Base-by-base conservation (phyloP, 2,888 invertebrate species). In the Charanyca ferruginea region DNA sequence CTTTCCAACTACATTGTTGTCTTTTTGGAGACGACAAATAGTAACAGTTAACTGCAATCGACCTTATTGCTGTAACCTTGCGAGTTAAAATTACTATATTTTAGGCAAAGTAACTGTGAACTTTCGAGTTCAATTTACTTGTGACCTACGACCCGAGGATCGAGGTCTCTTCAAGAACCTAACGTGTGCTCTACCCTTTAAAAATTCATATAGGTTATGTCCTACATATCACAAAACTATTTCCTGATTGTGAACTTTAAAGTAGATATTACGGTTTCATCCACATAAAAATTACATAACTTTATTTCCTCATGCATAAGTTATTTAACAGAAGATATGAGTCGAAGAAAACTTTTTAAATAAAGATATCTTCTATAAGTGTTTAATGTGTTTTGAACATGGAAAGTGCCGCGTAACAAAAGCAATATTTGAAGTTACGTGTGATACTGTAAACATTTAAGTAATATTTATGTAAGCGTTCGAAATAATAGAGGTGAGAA, bases 31-130 rank as follows among this genome's bases (percentile, higher is more conserved):
- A 62, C 59, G 45, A 63, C 20, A 67, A 74, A 59, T 42, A 55
- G 60, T 49, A 66, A 68, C 68, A 62, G 55, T 51, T 51, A 72
- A 81, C 71, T 83, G 79, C 75, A 79, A 80, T 78, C 75, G 86
- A 80, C 86, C 87, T 88, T 83, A 83, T 77, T 73, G 57, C 38
- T 54, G 62, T 72, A 83, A 86, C 88, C 89, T 88, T 87, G 85
- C 73, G 66, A 54, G 73, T 72, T 78, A 80, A 83, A 84, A 79
- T 80, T 75, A 64, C 76, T 79, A 78, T 73, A 82, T 78, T 83
- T 83, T 79, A 71, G 72, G 62, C 68, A 73, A 71, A 74, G 77
- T 77, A 77, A 74, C 76, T 70, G 73, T 77, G 67, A 80, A 76
- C 77, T 72, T 75, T 67, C 38, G 13, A 48, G 44, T 58, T 63